Evolutionary conservation across 2,888 invertebrate genomes (phyloP).

Genomic region (Fissipunctia ypsillon): DNA sequence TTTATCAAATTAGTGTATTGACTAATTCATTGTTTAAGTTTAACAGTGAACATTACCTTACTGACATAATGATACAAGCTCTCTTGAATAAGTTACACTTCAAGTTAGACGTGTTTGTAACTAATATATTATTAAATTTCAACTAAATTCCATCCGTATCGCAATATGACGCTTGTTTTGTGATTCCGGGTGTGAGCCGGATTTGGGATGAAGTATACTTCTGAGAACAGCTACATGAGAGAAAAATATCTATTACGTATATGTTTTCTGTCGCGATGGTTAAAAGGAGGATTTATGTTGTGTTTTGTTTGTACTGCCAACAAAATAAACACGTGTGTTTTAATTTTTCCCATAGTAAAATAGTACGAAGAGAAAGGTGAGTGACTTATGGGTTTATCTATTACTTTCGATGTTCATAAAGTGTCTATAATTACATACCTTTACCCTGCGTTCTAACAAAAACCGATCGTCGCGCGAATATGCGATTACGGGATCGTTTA

Average conservation of each 20-base stretch:
- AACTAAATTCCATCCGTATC: constrained; percentile 65
- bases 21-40: background rate
- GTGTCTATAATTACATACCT: background rate
- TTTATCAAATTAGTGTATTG: background rate
- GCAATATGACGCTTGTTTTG: constrained; percentile 75
- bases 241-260: background rate
- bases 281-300: background rate
- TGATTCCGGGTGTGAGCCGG: constrained; percentile 61
- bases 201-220: constrained; percentile 50
- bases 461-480: too few species aligned
- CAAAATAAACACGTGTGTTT: background rate
- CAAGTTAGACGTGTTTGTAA: constrained; percentile 59
- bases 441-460: too few species aligned
- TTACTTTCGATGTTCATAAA: background rate
- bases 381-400: background rate
- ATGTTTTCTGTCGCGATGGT: background rate
- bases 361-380: too few species aligned
- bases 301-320: background rate
- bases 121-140: constrained; percentile 70
- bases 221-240: background rate
- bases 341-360: background rate
- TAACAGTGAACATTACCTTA: background rate
- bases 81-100: constrained; percentile 24
- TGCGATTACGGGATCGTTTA: too few species aligned
- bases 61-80: constrained; percentile 4